These are phyloP conservation scores for Drosophila pseudoobscura DNA, from an alignment of 1,140 invertebrate genomes.

Conservation along the genomic window DNA sequence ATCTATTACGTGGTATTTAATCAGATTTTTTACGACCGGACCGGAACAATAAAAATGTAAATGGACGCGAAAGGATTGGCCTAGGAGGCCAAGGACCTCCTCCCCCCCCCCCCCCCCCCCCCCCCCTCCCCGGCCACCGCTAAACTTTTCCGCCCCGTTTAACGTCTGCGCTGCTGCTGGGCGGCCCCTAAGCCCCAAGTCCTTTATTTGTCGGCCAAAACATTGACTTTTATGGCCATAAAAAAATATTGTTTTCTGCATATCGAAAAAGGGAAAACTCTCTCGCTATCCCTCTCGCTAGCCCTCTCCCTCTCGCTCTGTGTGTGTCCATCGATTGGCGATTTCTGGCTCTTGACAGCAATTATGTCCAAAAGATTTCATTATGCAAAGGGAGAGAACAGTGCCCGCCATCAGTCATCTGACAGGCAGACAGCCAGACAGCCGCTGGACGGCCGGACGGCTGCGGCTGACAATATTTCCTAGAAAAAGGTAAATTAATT, in stretches of 20 bases:
- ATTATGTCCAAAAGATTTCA: slow-evolving; percentile 56
- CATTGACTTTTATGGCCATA: slow-evolving; percentile 65
- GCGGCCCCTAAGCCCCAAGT: slow-evolving; percentile 27
- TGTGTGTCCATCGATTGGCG: slow-evolving; percentile 40
- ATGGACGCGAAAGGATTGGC: slow-evolving; percentile 76
- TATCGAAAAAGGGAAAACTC: slow-evolving; percentile 1
- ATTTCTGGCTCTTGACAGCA: slow-evolving; percentile 10
- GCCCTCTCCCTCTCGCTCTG: no score
- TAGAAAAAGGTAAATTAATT: slow-evolving; percentile 31
- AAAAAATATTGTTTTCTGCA: slow-evolving; percentile 72
- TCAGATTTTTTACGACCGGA: slow-evolving; percentile 78
- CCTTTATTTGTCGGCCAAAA: slow-evolving; percentile 35
- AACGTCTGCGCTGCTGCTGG: slow-evolving; percentile 47
- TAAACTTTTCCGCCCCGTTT: slow-evolving; percentile 66
- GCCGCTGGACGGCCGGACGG: background rate
- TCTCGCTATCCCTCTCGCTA: background rate
- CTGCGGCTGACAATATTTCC: no score
- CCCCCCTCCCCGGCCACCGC: slow-evolving; percentile 24
- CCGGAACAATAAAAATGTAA: slow-evolving; percentile 76
- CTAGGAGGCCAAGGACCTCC: background rate
- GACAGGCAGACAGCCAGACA: slow-evolving; percentile 3
- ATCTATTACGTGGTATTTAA: slow-evolving; percentile 82
- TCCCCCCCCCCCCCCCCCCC: no score
- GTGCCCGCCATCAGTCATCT: no score
- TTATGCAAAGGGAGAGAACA: slow-evolving; percentile 11